These are phyloP conservation scores for Eupithecia tripunctaria DNA, from an alignment of 2,888 invertebrate species.

Conservation along the genomic window DNA sequence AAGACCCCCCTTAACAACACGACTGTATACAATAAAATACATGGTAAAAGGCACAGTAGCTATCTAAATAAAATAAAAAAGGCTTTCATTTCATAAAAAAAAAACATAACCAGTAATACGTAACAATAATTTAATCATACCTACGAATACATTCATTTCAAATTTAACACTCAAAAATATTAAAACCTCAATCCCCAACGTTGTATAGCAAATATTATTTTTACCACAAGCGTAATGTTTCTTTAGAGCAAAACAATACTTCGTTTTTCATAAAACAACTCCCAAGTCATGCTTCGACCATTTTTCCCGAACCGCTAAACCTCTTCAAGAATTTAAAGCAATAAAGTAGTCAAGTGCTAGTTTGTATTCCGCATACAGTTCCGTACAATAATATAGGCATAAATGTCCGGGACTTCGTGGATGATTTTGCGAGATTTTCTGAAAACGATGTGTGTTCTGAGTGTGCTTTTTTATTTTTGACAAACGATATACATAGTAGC, in stretches of 20 bases:
- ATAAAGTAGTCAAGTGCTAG: conserved; percentile 17
- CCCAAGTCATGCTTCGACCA: conserved; percentile 7
- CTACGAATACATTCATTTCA: not conserved
- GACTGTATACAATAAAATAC: not conserved
- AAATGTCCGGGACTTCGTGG: not conserved
- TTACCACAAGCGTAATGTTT: not conserved
- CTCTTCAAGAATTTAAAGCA: conserved; percentile 22
- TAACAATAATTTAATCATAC: too few species aligned
- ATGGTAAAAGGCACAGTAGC: too few species aligned
- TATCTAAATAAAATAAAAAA: too few species aligned
- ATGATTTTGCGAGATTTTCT: not conserved
- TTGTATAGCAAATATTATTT: not conserved
- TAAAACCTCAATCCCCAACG: not conserved
- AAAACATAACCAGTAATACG: too few species aligned
- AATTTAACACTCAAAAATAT: not conserved
- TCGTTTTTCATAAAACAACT: conserved; percentile 22
- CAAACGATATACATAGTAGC: not conserved
- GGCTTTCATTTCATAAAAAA: too few species aligned
- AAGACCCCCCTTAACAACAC: not conserved
- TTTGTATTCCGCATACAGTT: conserved; percentile 8
- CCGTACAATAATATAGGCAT: conserved; percentile 11
- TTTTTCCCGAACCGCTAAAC: conserved; percentile 16
- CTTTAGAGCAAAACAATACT: conserved; percentile 17
- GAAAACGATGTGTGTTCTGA: not conserved
- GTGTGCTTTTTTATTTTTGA: not conserved